Base-by-base conservation (phyloP, 2,888 invertebrate genomes). In the Andrena haemorrhoa region DNA sequence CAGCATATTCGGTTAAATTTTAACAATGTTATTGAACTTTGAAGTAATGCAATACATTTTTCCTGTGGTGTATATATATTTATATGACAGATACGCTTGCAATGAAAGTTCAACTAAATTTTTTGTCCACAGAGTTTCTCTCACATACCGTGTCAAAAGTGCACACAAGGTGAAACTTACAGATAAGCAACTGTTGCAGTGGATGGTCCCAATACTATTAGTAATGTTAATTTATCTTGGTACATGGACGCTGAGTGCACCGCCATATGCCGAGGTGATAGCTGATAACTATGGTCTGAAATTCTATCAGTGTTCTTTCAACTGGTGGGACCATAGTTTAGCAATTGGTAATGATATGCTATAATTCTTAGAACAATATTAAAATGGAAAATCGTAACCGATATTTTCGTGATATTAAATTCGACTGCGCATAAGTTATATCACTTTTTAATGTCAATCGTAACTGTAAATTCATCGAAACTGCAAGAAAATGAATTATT, bases 301-400 rank as follows among this genome's bases (percentile, higher is more conserved):
- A 93, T 98, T 98, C 94, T 97, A 97, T 92, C 97, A 98, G 92
- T 98, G 98, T 94, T 96, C 96, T 47, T 98, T 97, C 94, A 98
- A 98, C 91, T 98, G 98, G 97, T 98, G 98, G 98, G 98, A 98
- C 95, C 98, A 98, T 94, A 98, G 97, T 93, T 95, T 98, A 93
- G 97, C 98, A 63, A 97, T 98, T 92, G 98, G 98, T 96, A 90
- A 90, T 91, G 83, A 31, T 49, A 51, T 47, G 29, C 49, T 49
- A 33, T 12, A 33, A n/a, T 31, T 56, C 2, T 26, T 60, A 12
- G 2, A 6, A 33, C 16, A 53, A 8, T 35, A 56, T 10, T 12
- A 56, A 56, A 56, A 26, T 56, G 23, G 4, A 23, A 41, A 16
- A 16, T 41, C 41, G 1, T 41, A 41, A 41, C 41, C 20, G 8